Conservation (phyloP, 2,113 vertebrate species). For the Antennarius striatus region DNA sequence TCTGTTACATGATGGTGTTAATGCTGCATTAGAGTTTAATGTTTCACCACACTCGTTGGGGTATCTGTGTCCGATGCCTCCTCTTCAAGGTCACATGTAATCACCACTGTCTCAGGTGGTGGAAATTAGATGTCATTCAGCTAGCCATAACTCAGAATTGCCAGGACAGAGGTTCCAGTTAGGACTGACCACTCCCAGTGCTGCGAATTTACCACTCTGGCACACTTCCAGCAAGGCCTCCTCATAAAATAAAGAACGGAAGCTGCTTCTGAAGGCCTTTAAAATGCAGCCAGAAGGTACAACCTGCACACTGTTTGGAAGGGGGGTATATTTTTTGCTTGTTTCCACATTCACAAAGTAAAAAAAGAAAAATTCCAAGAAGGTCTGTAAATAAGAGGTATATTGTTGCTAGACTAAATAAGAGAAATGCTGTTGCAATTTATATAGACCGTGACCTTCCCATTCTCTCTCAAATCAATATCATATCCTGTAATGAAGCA, state of each 20-base stretch:
- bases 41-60: not conserved
- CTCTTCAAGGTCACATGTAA: slow-evolving; percentile 41
- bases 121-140: slow-evolving; percentile 47
- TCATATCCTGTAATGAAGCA: slow-evolving; percentile 31
- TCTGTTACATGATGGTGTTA: slow-evolving; percentile 10
- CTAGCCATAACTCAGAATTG: slow-evolving; percentile 38
- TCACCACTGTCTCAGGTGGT: slow-evolving; percentile 48
- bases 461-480: slow-evolving; percentile 27
- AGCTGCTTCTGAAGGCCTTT: slow-evolving; percentile 25
- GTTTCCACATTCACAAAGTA: slow-evolving; percentile 4
- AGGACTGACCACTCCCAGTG: slow-evolving; percentile 5
- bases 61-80: slow-evolving; percentile 2
- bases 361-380: not conserved
- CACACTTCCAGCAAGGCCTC: slow-evolving; percentile 11
- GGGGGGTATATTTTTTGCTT: not conserved
- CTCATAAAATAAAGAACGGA: slow-evolving; percentile 11
- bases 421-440: not conserved
- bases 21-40: slow-evolving; percentile 17
- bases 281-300: slow-evolving; percentile 24
- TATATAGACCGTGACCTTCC: slow-evolving; percentile 21
- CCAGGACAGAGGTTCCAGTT: slow-evolving; percentile 11
- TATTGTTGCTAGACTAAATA: not conserved
- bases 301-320: slow-evolving; percentile 5
- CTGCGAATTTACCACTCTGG: slow-evolving; percentile 41
- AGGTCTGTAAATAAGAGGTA: not conserved